Base-by-base conservation (phyloP, 2,888 invertebrate genomes). In the Phasia obesa region DNA sequence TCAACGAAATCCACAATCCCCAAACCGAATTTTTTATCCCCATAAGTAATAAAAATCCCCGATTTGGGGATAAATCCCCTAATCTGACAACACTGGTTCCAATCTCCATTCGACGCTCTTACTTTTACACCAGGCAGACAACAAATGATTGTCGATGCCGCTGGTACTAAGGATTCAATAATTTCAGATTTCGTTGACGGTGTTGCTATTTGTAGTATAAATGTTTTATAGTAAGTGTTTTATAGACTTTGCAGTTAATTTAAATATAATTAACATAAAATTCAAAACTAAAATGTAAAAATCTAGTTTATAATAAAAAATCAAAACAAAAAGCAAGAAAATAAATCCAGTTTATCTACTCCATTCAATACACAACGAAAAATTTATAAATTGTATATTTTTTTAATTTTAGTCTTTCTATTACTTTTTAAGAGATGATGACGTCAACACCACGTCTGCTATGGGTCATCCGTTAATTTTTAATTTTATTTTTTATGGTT, bases 181-280 rank as follows among this genome's bases (percentile, higher is more conserved):
- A 21, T 64, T 57, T 35, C 11, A n/a, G 15, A 38, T 35, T 47
- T 35, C 23, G 13, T 65, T 64, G 51, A 27, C 25, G 35, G 25
- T 25, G 25, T 25, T 31, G 17, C 42, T 49, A 23, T 42, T 51
- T 62, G 19, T 6, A 47, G 44, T 47, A 7, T 47, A 0, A 47
- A 7, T 38, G 44, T 76, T 76, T 79, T 67, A 62, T 76, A 49
- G 59, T 79, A 71, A 59, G 67, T 83, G 83, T 79, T 83, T 75
- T 67, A 79, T 51, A 67, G 60, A 62, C 55, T 71, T 62, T 79
- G 71, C 35, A 65, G 19, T 67, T 75, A 79, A 83, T 83, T 83
- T 71, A 79, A 83, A 83, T 79, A 71, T 79, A 17, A 42, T 42
- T 4, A 42, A 42, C n/a, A 21, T 19, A 42, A 51, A 64, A 60